Percentiles rank a stretch among this genome's conserved stretches.
These are phyloP conservation scores for Rhodeus uyekii DNA, from an alignment of 2,797 vertebrate genomes.

Conservation along the genomic window DNA sequence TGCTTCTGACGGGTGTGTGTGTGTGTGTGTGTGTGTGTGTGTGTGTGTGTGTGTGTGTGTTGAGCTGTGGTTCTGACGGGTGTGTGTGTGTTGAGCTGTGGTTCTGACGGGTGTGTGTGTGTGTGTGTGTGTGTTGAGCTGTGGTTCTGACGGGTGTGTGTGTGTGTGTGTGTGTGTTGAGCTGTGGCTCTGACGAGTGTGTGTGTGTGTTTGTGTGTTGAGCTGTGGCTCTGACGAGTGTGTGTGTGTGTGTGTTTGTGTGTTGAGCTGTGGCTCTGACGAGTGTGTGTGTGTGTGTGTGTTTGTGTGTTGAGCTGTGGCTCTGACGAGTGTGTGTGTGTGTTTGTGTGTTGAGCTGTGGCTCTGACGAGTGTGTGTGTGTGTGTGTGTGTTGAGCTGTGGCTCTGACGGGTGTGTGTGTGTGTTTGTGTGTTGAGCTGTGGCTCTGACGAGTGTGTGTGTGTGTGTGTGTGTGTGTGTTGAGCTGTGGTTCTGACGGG, in stretches of 20 bases:
- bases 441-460: neutral
- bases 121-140: too few relatives aligned
- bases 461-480: neutral
- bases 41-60: neutral
- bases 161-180: neutral
- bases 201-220: constrained; percentile 62
- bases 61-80: too few relatives aligned
- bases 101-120: neutral
- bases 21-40: constrained; percentile 65
- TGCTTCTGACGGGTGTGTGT: constrained; percentile 85
- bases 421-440: neutral
- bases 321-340: neutral
- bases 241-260: neutral
- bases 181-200: constrained; percentile 67
- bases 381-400: constrained; percentile 86
- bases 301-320: too few relatives aligned
- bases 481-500: neutral
- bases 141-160: neutral
- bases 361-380: neutral
- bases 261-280: too few relatives aligned
- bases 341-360: too few relatives aligned
- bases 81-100: neutral
- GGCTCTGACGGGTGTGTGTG: constrained; percentile 78
- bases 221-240: too few relatives aligned
- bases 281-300: neutral